A percentile compares a stretch with the other conserved stretches of the same genome.
phyloP scores from a whole-genome alignment of 2,888 invertebrate species.

The Luperina testacea region DNA sequence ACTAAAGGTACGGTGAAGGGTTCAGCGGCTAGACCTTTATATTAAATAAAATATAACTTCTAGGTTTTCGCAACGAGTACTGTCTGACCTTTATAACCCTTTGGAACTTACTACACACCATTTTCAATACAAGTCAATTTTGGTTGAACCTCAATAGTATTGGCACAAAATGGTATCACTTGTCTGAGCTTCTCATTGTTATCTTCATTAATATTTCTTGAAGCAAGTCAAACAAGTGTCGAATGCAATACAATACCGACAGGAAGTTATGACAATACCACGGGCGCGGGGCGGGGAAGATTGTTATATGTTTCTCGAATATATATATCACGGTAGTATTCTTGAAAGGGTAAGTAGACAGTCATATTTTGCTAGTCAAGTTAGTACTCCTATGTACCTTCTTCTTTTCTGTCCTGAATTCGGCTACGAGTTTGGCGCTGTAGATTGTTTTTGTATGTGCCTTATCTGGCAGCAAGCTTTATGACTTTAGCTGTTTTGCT shows the following conservation, averaged over 20 bases:
- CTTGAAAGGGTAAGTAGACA: not conserved
- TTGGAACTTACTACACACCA: not conserved
- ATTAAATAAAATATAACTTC: constrained; percentile 22
- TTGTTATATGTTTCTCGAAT: not conserved
- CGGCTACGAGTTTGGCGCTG: not conserved
- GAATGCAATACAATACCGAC: constrained; percentile 24
- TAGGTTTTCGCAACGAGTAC: not conserved
- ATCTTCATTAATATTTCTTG: constrained; percentile 17
- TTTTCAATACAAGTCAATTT: constrained; percentile 29
- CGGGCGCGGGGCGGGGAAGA: not conserved
- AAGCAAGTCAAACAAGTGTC: constrained; percentile 25
- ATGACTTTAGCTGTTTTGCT: too few relatives aligned
- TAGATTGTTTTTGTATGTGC: not conserved
- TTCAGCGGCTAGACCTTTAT: constrained; percentile 20
- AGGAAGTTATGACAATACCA: not conserved
- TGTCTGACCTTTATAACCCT: constrained; percentile 6
- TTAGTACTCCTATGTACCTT: not conserved
- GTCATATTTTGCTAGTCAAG: too few relatives aligned
- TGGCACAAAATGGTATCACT: constrained; percentile 24
- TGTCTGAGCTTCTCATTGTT: constrained; percentile 21
- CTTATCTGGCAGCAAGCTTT: not conserved
- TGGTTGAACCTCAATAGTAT: not conserved
- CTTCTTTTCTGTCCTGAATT: not conserved
- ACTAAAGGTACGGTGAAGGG: not conserved
- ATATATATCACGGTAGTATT: not conserved